phyloP scores from a whole-genome alignment of 2,888 invertebrate species.

The Tanaodytes sp. region DNA sequence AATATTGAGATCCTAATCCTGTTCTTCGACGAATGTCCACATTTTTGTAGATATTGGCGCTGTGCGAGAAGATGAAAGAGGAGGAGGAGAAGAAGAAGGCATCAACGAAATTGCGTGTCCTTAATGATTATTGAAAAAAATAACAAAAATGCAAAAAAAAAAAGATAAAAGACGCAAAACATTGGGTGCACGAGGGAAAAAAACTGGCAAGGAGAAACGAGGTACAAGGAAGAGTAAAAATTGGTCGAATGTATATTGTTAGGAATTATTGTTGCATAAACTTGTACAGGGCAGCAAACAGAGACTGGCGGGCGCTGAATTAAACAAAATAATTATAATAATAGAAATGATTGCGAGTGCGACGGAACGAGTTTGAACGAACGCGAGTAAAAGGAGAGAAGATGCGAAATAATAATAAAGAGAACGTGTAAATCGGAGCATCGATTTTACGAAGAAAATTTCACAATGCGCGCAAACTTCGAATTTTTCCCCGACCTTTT shows the following conservation, averaged over 20 bases:
- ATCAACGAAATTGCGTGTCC: constrained; percentile 53
- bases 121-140: constrained; percentile 52
- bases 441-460: constrained; percentile 50
- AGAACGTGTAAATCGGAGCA: constrained; percentile 51
- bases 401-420: constrained; percentile 34
- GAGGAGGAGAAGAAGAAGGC: no score
- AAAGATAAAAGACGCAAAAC: constrained; percentile 50
- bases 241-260: constrained; percentile 51
- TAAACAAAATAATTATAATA: constrained; percentile 31
- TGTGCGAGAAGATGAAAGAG: no score
- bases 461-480: constrained; percentile 48
- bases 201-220: no score
- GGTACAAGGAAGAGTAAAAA: no score
- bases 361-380: constrained; percentile 6
- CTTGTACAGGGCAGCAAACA: constrained; percentile 41
- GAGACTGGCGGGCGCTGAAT: constrained; percentile 21
- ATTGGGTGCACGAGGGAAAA: constrained; percentile 49
- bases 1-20: constrained; percentile 51
- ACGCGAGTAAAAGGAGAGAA: constrained; percentile 6
- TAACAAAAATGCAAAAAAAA: no score
- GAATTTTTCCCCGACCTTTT: constrained; percentile 39
- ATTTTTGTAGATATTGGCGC: constrained; percentile 49
- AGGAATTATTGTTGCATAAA: constrained; percentile 53
- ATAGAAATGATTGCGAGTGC: constrained; percentile 13
- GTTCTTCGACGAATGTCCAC: constrained; percentile 49